Evolutionary conservation across 1,140 invertebrate species (phyloP).

Genomic region (Halesus radiatus): DNA sequence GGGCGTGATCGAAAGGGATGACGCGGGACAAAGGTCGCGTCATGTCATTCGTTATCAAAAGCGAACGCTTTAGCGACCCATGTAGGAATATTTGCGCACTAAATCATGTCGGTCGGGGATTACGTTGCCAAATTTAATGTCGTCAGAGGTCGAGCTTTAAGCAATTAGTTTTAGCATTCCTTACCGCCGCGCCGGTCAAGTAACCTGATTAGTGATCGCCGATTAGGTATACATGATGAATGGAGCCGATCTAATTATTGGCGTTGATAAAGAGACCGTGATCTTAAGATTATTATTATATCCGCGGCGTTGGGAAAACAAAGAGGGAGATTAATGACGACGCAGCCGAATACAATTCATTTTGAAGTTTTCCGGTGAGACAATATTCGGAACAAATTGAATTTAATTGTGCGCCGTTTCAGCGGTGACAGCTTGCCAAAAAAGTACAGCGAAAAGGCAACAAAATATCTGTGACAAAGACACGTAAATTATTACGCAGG

Average conservation of each 20-base stretch:
- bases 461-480: constrained; percentile 28
- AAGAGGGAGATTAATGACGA: neutral
- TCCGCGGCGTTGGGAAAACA: neutral
- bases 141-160: constrained; percentile 23
- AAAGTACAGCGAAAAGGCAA: constrained; percentile 23
- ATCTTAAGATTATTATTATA: no score
- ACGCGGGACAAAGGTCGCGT: constrained; percentile 31
- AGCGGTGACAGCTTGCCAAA: constrained; percentile 25
- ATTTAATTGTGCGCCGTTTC: constrained; percentile 16
- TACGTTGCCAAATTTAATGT: constrained; percentile 41
- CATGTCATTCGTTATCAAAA: constrained; percentile 27
- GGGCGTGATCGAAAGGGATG: constrained; percentile 6
- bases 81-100: constrained; percentile 34
- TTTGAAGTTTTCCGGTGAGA: constrained; percentile 5
- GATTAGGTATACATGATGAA: no score
- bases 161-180: constrained; percentile 35
- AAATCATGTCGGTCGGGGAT: constrained; percentile 36
- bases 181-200: neutral
- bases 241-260: no score
- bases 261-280: no score
- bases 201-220: neutral
- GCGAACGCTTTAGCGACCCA: constrained; percentile 28
- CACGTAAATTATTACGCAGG: constrained; percentile 28
- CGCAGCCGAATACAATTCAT: neutral
- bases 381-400: constrained; percentile 18